Evolutionary conservation across 2,113 vertebrate genomes (phyloP).

Genomic region (Ictalurus punctatus): DNA sequence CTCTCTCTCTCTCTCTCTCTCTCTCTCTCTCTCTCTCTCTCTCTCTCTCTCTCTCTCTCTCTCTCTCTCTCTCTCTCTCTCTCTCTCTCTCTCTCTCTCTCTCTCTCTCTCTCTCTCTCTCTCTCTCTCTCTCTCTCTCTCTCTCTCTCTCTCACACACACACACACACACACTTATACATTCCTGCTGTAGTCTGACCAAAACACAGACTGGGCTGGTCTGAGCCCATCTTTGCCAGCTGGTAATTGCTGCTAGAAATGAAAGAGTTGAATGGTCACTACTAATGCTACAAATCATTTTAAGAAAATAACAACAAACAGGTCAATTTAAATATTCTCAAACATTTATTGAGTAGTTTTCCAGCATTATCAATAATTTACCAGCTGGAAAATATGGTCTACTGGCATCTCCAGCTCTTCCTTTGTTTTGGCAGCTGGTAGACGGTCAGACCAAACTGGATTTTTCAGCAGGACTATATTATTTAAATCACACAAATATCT

Average conservation of each 20-base stretch:
- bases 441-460: background rate
- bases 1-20: background rate
- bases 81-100: background rate
- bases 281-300: background rate
- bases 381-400: background rate
- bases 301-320: background rate
- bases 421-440: background rate
- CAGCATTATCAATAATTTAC: background rate
- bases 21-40: background rate
- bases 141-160: background rate
- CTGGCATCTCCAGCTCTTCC: background rate
- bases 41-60: background rate
- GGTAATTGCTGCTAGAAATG: background rate
- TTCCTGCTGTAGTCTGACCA: background rate
- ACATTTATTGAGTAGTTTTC: background rate
- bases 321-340: background rate
- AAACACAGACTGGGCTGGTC: background rate
- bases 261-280: background rate
- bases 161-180: background rate
- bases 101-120: background rate
- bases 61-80: background rate
- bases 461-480: background rate
- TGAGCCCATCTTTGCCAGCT: background rate
- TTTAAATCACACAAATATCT: background rate
- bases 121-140: too few species aligned